These are phyloP conservation scores for Florisuga fusca DNA, from an alignment of 2,797 vertebrate genomes.

Conservation along the genomic window DNA sequence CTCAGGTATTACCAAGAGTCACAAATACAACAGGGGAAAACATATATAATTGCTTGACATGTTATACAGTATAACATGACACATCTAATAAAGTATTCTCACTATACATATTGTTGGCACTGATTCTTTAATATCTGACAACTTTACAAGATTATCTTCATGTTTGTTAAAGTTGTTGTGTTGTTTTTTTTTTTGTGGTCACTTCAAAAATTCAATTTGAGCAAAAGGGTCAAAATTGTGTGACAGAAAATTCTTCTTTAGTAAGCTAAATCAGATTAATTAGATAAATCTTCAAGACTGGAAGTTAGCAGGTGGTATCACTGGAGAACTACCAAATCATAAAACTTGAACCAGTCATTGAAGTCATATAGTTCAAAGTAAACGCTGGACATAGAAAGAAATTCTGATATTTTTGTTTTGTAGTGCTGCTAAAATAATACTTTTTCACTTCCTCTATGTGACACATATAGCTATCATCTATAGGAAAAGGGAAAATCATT, in stretches of 20 bases:
- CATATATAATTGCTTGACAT: background rate
- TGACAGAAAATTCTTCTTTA: background rate
- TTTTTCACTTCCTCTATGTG: background rate
- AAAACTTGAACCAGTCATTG: background rate
- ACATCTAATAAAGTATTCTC: background rate
- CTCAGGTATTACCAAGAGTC: rapidly evolving
- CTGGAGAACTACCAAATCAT: background rate
- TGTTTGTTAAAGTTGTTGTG: background rate
- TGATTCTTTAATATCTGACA: background rate
- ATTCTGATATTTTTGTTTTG: background rate
- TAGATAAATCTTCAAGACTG: background rate
- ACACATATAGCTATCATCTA: background rate
- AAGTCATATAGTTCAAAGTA: background rate
- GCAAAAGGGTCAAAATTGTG: background rate
- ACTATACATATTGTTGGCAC: background rate
- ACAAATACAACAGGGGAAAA: background rate
- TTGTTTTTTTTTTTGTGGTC: rapidly evolving
- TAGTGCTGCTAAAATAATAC: background rate
- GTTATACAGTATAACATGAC: background rate
- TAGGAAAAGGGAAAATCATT: background rate
- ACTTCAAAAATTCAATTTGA: background rate
- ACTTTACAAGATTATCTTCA: background rate
- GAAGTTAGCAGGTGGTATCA: background rate
- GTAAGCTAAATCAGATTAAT: background rate
- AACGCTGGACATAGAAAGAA: background rate